phyloP scores from a whole-genome alignment of 2,113 vertebrate genomes.

The Ameiurus melas region DNA sequence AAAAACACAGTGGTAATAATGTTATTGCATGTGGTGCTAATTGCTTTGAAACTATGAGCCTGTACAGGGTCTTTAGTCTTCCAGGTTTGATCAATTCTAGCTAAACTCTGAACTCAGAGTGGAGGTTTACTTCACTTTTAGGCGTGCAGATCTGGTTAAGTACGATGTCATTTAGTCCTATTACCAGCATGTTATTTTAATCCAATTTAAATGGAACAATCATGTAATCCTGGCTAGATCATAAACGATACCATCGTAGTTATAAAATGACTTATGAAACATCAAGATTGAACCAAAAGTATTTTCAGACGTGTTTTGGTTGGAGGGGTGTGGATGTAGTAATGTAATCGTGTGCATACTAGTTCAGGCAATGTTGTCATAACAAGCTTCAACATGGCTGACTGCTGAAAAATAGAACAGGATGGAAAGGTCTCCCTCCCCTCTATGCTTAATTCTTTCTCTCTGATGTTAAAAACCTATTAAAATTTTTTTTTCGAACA shows the following conservation, averaged over 20 bases:
- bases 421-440: not conserved
- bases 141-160: not conserved
- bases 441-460: not conserved
- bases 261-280: not conserved
- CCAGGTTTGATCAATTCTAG: not conserved
- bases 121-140: not conserved
- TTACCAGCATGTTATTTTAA: not conserved
- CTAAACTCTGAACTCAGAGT: no score
- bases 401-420: not conserved
- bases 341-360: not conserved
- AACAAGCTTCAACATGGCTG: constrained; percentile 30
- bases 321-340: no score
- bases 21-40: not conserved
- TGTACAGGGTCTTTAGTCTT: not conserved
- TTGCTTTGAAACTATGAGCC: not conserved
- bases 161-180: not conserved
- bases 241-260: not conserved
- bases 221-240: not conserved
- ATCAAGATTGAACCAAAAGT: not conserved
- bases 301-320: not conserved
- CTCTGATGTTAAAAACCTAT: not conserved
- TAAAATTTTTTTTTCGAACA: constrained; percentile 38
- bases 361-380: not conserved
- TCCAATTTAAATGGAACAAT: not conserved
- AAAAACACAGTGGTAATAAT: constrained; percentile 23